These are phyloP conservation scores for Zootermopsis nevadensis DNA, from an alignment of 2,888 invertebrate genomes.

Conservation along the genomic window DNA sequence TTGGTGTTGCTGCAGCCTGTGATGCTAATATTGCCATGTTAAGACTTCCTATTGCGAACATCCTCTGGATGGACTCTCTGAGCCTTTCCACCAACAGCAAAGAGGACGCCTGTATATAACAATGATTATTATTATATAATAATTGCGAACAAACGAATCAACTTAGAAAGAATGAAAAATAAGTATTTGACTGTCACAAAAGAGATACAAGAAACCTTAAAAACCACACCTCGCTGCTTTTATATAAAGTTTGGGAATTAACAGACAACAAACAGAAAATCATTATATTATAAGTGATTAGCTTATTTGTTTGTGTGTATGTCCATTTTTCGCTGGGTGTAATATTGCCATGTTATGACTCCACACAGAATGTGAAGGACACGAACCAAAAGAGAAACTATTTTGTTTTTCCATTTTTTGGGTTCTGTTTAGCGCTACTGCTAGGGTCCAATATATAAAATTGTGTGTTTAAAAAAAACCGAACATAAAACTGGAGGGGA, in stretches of 20 bases:
- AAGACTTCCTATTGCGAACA: not conserved
- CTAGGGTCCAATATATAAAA: constrained; percentile 53
- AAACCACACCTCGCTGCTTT: constrained; percentile 49
- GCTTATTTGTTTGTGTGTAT: constrained; percentile 54
- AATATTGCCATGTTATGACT: constrained; percentile 52
- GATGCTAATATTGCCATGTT: constrained; percentile 27
- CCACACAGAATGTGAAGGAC: constrained; percentile 42
- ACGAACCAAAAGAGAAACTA: constrained; percentile 48
- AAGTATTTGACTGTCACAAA: constrained; percentile 41
- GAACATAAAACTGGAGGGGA: constrained; percentile 45
- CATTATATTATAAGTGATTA: constrained; percentile 51
- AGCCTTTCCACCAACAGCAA: not conserved
- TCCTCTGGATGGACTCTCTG: not conserved
- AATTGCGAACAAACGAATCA: constrained; percentile 59
- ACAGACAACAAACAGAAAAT: constrained; percentile 25
- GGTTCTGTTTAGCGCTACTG: constrained; percentile 51
- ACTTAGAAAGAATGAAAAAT: constrained; percentile 44
- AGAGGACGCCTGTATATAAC: constrained; percentile 31
- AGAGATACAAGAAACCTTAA: constrained; percentile 38
- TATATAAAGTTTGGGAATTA: constrained; percentile 43
- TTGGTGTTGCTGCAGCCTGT: constrained; percentile 11
- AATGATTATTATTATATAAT: constrained; percentile 58
- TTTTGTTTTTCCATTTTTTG: constrained; percentile 47
- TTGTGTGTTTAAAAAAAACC: constrained; percentile 45
- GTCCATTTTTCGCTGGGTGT: constrained; percentile 53